Conservation (phyloP, 2,888 invertebrate genomes). For the Dasypolia templi region DNA sequence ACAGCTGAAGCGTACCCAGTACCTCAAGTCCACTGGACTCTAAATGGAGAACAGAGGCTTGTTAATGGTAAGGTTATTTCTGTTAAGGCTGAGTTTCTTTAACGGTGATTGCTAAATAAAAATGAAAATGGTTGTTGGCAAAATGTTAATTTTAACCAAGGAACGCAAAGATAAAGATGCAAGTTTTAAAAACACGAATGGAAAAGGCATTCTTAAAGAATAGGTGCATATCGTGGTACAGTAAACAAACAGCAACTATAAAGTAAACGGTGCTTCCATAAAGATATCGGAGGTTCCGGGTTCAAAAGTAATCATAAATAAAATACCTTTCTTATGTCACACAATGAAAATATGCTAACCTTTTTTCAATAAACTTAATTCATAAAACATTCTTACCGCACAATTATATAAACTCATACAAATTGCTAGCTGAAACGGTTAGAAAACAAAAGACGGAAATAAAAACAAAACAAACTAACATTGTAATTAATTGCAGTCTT, state of each 20-base stretch:
- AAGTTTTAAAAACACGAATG: background rate
- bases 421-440: conserved; percentile 35
- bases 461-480: conserved; percentile 47
- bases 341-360: conserved; percentile 16
- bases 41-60: conserved; percentile 91
- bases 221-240: background rate
- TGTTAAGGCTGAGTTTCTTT: background rate
- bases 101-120: background rate
- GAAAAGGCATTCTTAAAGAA: background rate
- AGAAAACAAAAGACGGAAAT: conserved; percentile 43
- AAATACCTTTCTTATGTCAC: conserved; percentile 18
- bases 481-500: conserved; percentile 49
- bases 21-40: conserved; percentile 94
- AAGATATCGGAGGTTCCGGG: background rate
- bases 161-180: background rate
- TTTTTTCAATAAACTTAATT: no score
- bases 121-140: background rate
- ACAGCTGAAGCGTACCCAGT: conserved; percentile 94
- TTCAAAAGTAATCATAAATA: conserved; percentile 13
- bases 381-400: conserved; percentile 33
- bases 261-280: conserved; percentile 2
- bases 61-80: conserved; percentile 88
- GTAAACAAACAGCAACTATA: background rate
- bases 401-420: conserved; percentile 44
- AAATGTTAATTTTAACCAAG: background rate